Base-by-base conservation (phyloP, 2,797 vertebrate genomes). In the Danio choprae region DNA sequence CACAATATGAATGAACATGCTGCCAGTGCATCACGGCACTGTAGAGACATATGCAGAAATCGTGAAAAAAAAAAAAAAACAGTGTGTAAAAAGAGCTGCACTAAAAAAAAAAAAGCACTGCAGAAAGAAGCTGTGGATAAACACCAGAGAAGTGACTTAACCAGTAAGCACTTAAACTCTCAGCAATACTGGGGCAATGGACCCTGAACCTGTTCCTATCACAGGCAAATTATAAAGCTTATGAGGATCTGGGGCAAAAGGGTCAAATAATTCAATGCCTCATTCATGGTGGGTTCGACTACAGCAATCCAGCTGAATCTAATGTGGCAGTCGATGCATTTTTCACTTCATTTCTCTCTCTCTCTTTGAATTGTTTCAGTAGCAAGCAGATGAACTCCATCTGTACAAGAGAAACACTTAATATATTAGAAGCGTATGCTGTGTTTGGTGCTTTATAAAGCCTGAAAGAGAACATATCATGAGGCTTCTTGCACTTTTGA, bases 271-370 rank as follows among this genome's bases (percentile, higher is more conserved):
- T 81, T 85, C 81, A 79, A 58, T 80, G 83, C 55, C 58, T 81
- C 81, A 76, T 83, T 79, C 68, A 79, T 63, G 71, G 84, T 86
- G 85, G 83, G 85, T 83, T 85, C 84, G 86, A 89, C 85, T 89
- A 91, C 29, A 29, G 89, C 89, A 93, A 90, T 85, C 85, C 81
- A 86, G 81, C 85, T 87, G 86, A 86, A 82, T 72, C 82, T 89
- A 89, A 74, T 81, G 84, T 90, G 83, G 83, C 88, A 84, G 82
- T 88, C 75, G 16, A 87, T 88, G 85, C 85, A 87, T 89, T 92
- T 89, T 90, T 88, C 90, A 89, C 88, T 87, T 87, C 81, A 84
- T 80, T 86, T 87, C 85, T 89, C 87, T 82, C 83, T 73, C 79
- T 79, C 51, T 56, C 58, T 64, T 58, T 70, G 53, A 36, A 79